Evolutionary conservation across 1,140 invertebrate species (phyloP).

Genomic region (Drosophila tsacasi): DNA sequence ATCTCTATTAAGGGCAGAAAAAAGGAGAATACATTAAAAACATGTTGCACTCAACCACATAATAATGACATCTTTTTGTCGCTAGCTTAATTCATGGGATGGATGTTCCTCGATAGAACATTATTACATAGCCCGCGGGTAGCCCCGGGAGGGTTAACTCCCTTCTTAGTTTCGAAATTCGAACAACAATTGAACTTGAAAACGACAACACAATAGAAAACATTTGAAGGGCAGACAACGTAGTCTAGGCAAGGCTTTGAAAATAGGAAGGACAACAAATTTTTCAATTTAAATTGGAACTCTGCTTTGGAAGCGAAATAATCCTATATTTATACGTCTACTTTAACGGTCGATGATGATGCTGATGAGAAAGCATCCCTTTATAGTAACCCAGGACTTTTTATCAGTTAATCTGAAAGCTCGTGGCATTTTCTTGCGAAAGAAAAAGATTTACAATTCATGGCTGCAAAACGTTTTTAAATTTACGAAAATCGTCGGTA

Average conservation of each 20-base stretch:
- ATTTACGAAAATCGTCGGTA: not conserved
- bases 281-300: conserved; percentile 67
- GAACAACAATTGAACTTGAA: conserved; percentile 68
- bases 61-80: conserved; percentile 80
- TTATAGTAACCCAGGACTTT: not conserved
- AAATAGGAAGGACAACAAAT: conserved; percentile 57
- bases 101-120: conserved; percentile 31
- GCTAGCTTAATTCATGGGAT: conserved; percentile 44
- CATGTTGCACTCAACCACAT: conserved; percentile 77
- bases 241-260: not conserved
- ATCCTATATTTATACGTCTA: conserved; percentile 65
- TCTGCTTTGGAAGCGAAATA: conserved; percentile 34
- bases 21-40: conserved; percentile 67
- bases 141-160: conserved; percentile 26
- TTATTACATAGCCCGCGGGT: conserved; percentile 49
- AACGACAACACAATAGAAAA: conserved; percentile 67
- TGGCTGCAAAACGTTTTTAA: not conserved
- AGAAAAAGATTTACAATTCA: not conserved
- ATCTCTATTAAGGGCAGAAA: conserved; percentile 32
- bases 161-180: conserved; percentile 26
- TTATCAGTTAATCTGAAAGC: conserved; percentile 6
- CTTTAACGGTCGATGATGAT: conserved; percentile 25
- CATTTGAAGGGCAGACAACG: conserved; percentile 38
- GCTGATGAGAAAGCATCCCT: conserved; percentile 29
- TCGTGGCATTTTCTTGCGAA: not conserved